Percentiles rank a stretch among this genome's conserved stretches.
These are phyloP conservation scores for Papilio xuthus DNA, from an alignment of 1,140 invertebrate species.

Conservation along the genomic window DNA sequence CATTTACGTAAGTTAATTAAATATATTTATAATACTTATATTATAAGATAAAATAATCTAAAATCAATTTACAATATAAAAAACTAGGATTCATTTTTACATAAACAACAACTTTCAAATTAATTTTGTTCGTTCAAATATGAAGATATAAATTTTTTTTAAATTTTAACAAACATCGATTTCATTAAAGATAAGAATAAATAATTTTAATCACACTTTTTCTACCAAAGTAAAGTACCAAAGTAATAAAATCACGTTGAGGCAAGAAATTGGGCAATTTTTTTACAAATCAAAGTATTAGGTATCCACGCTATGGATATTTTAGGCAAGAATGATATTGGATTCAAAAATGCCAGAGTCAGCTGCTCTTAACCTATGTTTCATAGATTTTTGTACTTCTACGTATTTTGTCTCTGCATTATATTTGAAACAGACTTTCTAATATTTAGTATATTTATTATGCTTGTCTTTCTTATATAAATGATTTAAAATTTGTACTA, in stretches of 20 bases:
- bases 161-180: neutral
- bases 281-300: no score
- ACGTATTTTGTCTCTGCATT: no score
- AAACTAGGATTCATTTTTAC: slow-evolving; percentile 12
- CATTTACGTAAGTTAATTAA: neutral
- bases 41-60: neutral
- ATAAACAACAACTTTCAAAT: slow-evolving; percentile 5
- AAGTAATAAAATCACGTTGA: neutral
- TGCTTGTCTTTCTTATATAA: neutral
- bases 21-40: neutral
- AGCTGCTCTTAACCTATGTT: no score
- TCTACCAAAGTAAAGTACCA: no score
- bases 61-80: slow-evolving; percentile 18
- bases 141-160: neutral
- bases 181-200: neutral
- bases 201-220: neutral
- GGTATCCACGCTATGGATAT: no score
- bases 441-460: no score
- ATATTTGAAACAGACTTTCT: no score
- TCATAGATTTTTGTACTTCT: no score
- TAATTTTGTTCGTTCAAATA: neutral
- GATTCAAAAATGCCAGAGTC: no score
- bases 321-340: no score
- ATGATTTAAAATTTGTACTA: slow-evolving; percentile 12
- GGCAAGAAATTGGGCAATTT: slow-evolving; percentile 15